Conservation (phyloP, 1,140 invertebrate genomes). For the Pygmarrhopalites habei region DNA sequence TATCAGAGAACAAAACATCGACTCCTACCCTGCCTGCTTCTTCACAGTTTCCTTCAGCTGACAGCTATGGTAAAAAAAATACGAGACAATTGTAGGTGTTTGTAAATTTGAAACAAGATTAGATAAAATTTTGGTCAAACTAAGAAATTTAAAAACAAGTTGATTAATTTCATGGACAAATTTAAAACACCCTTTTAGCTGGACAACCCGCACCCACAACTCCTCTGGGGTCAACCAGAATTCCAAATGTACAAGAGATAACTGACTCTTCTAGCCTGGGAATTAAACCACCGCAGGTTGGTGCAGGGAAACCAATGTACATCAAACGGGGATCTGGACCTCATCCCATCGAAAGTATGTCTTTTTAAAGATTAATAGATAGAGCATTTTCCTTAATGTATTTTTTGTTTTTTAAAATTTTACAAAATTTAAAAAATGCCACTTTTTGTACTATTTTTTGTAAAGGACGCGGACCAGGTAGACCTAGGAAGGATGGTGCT, state of each 20-base stretch:
- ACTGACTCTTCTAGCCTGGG: slow-evolving; percentile 3
- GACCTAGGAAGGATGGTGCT: slow-evolving; percentile 57
- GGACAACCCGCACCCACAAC: not conserved
- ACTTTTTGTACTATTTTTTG: too few relatives aligned
- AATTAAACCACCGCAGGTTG: slow-evolving; percentile 34
- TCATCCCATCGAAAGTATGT: too few relatives aligned
- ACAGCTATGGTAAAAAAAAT: not conserved
- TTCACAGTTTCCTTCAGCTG: slow-evolving; percentile 13
- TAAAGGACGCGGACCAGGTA: slow-evolving; percentile 62
- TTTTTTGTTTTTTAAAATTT: too few relatives aligned
- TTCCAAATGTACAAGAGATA: slow-evolving; percentile 8
- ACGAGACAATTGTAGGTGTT: too few relatives aligned
- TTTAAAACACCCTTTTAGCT: not conserved
- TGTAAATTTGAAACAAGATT: not conserved
- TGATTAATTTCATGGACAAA: not conserved
- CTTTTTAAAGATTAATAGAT: too few relatives aligned
- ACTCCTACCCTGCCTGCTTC: slow-evolving; percentile 12
- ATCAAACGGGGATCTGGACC: too few relatives aligned
- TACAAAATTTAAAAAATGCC: too few relatives aligned
- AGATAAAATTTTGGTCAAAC: not conserved
- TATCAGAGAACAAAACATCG: slow-evolving; percentile 3
- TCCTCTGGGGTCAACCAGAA: not conserved
- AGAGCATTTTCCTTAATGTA: too few relatives aligned
- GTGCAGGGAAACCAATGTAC: slow-evolving; percentile 50
- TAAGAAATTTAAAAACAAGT: not conserved